These are phyloP conservation scores for Carassius auratus DNA, from an alignment of 2,113 vertebrate genomes.

Conservation along the genomic window DNA sequence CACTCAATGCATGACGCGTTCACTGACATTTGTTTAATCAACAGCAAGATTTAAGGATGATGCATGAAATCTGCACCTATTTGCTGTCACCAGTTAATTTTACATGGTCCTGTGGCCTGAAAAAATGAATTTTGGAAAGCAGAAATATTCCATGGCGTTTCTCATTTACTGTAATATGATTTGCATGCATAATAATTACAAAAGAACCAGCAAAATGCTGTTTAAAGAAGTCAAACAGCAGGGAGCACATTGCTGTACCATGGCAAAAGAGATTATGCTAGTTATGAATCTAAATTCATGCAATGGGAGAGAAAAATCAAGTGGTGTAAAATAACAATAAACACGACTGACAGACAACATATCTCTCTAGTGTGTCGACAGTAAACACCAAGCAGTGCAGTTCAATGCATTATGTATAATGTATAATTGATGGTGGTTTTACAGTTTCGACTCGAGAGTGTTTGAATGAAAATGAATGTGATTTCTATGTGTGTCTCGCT, in stretches of 20 bases:
- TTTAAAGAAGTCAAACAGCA: slow-evolving; percentile 10
- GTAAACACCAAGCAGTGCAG: background rate
- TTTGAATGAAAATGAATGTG: background rate
- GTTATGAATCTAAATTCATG: background rate
- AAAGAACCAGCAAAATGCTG: slow-evolving; percentile 1
- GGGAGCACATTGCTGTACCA: background rate
- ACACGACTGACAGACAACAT: background rate
- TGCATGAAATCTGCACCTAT: background rate
- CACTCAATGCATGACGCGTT: background rate
- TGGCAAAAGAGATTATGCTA: background rate
- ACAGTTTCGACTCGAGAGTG: background rate
- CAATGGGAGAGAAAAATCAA: background rate
- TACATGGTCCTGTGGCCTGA: background rate
- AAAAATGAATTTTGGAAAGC: background rate
- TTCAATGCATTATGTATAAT: slow-evolving; percentile 7
- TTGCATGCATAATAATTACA: slow-evolving; percentile 13
- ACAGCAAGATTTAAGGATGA: background rate
- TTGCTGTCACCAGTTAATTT: background rate
- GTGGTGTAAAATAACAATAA: background rate
- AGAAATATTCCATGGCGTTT: background rate
- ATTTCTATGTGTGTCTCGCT: background rate
- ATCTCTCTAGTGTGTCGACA: background rate
- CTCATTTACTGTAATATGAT: background rate
- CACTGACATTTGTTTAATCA: background rate
- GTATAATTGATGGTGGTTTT: background rate